Evolutionary conservation across 2,797 vertebrate species (phyloP).

Genomic region (Brachyalestes nurse): DNA sequence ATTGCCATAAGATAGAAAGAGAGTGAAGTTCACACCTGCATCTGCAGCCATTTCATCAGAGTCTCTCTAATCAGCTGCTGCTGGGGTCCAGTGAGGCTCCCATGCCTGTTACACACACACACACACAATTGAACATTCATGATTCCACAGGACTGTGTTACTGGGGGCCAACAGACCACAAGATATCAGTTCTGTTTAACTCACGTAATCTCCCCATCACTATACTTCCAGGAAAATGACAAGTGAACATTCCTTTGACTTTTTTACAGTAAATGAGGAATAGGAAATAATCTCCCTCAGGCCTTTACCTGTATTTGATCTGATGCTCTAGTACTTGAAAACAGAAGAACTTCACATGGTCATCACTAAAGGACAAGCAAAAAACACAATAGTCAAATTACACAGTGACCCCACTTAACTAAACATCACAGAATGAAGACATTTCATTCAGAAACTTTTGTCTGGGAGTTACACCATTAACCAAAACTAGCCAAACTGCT

Average conservation of each 20-base stretch:
- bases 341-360: conserved; percentile 99
- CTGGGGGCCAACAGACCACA: background rate
- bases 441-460: background rate
- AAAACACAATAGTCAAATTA: background rate
- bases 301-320: conserved; percentile 92
- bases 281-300: background rate
- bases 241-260: no score
- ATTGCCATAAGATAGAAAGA: no score
- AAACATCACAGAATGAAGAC: background rate
- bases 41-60: conserved; percentile 95
- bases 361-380: conserved; percentile 80
- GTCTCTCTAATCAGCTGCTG: conserved; percentile 96
- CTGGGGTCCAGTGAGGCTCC: conserved; percentile 84
- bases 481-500: background rate
- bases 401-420: background rate
- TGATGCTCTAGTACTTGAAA: conserved; percentile 98
- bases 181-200: background rate
- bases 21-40: conserved; percentile 79
- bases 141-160: background rate
- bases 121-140: background rate
- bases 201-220: background rate
- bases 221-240: background rate
- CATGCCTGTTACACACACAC: conserved; percentile 81
- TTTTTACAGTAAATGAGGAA: background rate
- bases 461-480: background rate